Evolutionary conservation across 2,888 invertebrate genomes (phyloP), one percentile per base, ranked within the genome.

Genomic region (Epistrophella euchroma): DNA sequence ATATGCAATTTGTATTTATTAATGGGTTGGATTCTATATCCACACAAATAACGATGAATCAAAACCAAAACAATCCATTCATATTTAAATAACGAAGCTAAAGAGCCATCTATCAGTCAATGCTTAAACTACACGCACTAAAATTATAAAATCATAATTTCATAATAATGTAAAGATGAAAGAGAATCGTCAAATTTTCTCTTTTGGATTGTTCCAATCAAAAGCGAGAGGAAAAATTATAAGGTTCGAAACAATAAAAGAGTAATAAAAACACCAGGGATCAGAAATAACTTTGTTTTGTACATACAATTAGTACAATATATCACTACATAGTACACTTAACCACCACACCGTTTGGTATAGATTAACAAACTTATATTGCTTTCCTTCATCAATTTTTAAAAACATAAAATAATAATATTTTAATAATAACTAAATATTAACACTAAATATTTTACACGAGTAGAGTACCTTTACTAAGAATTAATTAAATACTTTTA

Each of bases 141-240:
- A 64, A 76, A 71, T 71, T 76, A 76, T 82, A n/a, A 66, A 76
- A 58, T 82, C 81, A 82, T 76, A 82, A 47, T 71, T 81, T 74
- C 43, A 60, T 52, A 50, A 35, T 13, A 32, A 1, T 6, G n/a
- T n/a, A 60, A 13, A 56, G 4, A 15, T 25, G 6, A 43, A 66
- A 80, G 68, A 80, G 79, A 80, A 19, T 40, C 22, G 19, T 7
- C 13, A 11, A 13, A 2, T 17, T 22, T 58, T 15, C 9, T 79
- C 79, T 79, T 66, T 58, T 40, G 0, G 22, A 19, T 13, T 15
- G 2, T 17, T 6, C 7, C 10, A 47, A 37, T 47, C 2, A 37
- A 11, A 32, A 52, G 11, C 2, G 19, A 32, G 15, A 17, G 9
- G 2, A 22, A 37, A 40, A 37, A 55, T 22, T 0, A 0, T 4